phyloP scores from a whole-genome alignment of 2,888 invertebrate genomes.

The Latrodectus hesperus region DNA sequence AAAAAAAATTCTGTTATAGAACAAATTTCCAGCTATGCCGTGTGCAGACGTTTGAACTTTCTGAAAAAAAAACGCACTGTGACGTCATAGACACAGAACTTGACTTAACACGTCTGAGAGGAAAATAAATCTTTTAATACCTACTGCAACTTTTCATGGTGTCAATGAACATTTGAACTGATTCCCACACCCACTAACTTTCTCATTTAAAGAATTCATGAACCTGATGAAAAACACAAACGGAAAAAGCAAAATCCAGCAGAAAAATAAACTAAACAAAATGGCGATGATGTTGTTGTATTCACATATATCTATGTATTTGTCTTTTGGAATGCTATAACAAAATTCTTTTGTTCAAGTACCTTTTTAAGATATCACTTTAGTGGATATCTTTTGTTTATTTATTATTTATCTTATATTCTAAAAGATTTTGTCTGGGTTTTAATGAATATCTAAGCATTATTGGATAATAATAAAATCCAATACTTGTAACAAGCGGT shows the following conservation, averaged over 20 bases:
- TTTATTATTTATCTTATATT: conserved; percentile 20
- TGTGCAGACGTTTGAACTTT: conserved; percentile 16
- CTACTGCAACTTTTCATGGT: conserved; percentile 30
- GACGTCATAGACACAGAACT: conserved; percentile 2
- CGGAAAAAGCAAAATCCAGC: conserved; percentile 12
- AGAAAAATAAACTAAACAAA: neutral
- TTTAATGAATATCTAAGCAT: conserved; percentile 41
- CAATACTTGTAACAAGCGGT: conserved; percentile 39
- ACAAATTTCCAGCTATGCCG: neutral
- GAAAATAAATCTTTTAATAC: conserved; percentile 38
- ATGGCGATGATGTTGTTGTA: conserved; percentile 50
- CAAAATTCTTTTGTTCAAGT: conserved; percentile 47
- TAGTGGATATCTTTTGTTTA: conserved; percentile 46
- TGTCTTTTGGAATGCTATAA: conserved; percentile 64
- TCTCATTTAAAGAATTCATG: conserved; percentile 34
- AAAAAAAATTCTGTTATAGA: neutral
- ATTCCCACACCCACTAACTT: conserved; percentile 24
- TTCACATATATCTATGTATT: conserved; percentile 62
- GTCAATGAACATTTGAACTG: conserved; percentile 20
- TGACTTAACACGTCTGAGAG: neutral
- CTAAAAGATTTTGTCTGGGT: conserved; percentile 39
- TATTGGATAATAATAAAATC: conserved; percentile 58
- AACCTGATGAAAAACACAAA: conserved; percentile 25
- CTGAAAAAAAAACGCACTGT: neutral
- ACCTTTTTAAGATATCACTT: conserved; percentile 34